These are phyloP conservation scores for Oenanthe oenanthe DNA, from an alignment of 2,113 vertebrate genomes.

Conservation along the genomic window DNA sequence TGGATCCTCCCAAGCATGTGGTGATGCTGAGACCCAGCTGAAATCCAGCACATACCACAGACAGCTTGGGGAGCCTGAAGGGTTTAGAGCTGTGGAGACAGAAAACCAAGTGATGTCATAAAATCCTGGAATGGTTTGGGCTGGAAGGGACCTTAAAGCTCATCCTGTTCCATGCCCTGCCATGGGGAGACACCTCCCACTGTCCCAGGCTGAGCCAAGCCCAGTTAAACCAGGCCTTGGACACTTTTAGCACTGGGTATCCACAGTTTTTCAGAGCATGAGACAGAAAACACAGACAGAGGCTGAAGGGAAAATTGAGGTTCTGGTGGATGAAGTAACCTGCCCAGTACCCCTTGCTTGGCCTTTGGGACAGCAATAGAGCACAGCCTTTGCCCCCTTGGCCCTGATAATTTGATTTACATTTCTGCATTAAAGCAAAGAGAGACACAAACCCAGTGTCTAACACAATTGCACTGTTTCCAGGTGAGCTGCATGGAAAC, in stretches of 20 bases:
- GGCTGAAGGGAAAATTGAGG: not conserved
- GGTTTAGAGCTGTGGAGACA: not conserved
- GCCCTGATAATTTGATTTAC: accelerated
- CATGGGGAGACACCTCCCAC: not conserved
- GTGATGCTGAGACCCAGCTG: not conserved
- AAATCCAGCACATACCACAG: not conserved
- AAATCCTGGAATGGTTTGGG: not conserved
- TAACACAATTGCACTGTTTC: not conserved
- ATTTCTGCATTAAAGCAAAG: not conserved
- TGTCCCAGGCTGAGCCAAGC: accelerated
- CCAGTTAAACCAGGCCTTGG: not conserved
- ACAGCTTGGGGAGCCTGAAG: not conserved
- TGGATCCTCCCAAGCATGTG: not conserved
- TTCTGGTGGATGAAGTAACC: not conserved
- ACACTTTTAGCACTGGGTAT: not conserved
- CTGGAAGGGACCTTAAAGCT: not conserved
- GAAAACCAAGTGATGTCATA: accelerated
- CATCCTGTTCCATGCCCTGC: not conserved
- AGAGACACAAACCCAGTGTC: not conserved
- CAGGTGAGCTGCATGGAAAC: not conserved
- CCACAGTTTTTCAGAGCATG: not conserved
- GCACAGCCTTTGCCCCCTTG: not conserved
- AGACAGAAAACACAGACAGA: not conserved
- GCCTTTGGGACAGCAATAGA: not conserved
- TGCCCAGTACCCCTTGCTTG: no score